Percentiles rank a stretch among this genome's conserved stretches.
Evolutionary conservation across 1,140 invertebrate species (phyloP).

Genomic region (Drosophila carrolli): DNA sequence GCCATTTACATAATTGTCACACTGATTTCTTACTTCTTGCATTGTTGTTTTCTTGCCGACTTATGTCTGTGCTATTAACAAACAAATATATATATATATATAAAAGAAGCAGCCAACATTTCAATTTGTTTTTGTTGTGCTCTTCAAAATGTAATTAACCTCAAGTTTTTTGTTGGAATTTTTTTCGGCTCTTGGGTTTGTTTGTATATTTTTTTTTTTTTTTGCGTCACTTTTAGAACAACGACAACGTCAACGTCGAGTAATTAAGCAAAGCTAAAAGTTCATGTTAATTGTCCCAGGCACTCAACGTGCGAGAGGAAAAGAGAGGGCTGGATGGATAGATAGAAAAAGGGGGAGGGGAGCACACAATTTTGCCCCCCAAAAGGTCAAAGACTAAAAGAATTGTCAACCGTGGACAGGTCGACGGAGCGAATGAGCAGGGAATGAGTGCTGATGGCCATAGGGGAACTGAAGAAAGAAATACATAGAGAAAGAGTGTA

Average conservation of each 20-base stretch:
- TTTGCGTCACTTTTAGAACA: conserved; percentile 80
- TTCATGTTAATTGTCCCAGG: conserved; percentile 81
- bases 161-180: conserved; percentile 36
- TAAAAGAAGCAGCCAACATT: conserved; percentile 38
- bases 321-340: conserved; percentile 3
- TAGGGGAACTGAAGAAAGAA: not conserved
- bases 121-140: conserved; percentile 69
- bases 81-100: conserved; percentile 5
- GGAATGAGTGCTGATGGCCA: not conserved
- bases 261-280: conserved; percentile 83
- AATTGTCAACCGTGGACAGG: conserved; percentile 77
- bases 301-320: conserved; percentile 17
- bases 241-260: conserved; percentile 59
- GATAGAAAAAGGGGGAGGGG: conserved; percentile 1
- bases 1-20: conserved; percentile 82
- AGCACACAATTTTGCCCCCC: conserved; percentile 51
- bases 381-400: conserved; percentile 81
- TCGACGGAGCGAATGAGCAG: conserved; percentile 9
- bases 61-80: conserved; percentile 62
- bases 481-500: not conserved
- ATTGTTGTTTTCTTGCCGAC: conserved; percentile 15
- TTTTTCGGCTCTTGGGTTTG: conserved; percentile 42
- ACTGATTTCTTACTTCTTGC: conserved; percentile 55
- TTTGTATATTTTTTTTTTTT: conserved; percentile 26
- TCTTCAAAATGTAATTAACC: conserved; percentile 82